A percentile compares a stretch with the other conserved stretches of the same genome.
phyloP scores from a whole-genome alignment of 2,888 invertebrate species.

The Athripsodes cinereus region DNA sequence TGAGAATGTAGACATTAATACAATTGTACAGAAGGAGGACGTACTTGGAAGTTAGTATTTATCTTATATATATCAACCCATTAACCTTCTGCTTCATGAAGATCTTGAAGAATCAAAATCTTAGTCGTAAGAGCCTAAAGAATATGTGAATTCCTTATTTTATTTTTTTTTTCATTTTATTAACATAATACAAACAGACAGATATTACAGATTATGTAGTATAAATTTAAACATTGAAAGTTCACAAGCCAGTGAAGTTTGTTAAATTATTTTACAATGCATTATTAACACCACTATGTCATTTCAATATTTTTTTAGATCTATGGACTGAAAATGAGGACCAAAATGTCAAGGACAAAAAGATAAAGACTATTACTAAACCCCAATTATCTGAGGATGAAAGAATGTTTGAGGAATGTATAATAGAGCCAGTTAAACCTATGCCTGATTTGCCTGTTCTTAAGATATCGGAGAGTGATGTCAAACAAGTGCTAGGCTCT shows the following conservation, averaged over 20 bases:
- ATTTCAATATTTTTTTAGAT: constrained; percentile 32
- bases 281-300: too few relatives aligned
- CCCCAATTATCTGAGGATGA: constrained; percentile 33
- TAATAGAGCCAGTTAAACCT: constrained; percentile 39
- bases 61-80: too few relatives aligned
- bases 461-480: constrained; percentile 55
- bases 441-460: constrained; percentile 56
- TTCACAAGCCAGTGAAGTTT: too few relatives aligned
- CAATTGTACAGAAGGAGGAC: constrained; percentile 55
- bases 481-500: constrained; percentile 42
- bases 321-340: constrained; percentile 46
- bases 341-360: constrained; percentile 23
- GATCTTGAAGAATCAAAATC: too few relatives aligned
- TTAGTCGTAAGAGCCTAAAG: too few relatives aligned
- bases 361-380: constrained; percentile 29
- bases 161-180: too few relatives aligned
- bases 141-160: too few relatives aligned
- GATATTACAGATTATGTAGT: too few relatives aligned
- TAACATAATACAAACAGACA: too few relatives aligned
- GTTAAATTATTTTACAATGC: too few relatives aligned
- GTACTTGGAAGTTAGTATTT: constrained; percentile 35
- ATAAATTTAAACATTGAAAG: too few relatives aligned
- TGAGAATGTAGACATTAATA: constrained; percentile 9
- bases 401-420: constrained; percentile 40
- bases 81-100: too few relatives aligned